Base-by-base conservation (phyloP, 2,113 vertebrate species). In the Phainopepla nitens region DNA sequence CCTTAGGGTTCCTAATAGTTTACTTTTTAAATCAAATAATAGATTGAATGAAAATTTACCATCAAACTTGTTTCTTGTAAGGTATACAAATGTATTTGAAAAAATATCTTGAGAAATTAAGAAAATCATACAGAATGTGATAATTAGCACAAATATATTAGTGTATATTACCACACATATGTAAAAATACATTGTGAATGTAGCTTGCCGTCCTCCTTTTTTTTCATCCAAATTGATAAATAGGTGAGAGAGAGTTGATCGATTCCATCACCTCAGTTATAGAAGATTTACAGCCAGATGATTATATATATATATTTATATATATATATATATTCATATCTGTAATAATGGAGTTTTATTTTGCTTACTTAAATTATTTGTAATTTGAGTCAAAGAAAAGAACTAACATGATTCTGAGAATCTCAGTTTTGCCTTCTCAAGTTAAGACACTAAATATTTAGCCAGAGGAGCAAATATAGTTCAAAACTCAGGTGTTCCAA, bases 281-380 rank as follows among this genome's bases (percentile, higher is more conserved):
- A 28, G 76, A 39, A 39, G 15, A 13, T 36, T 13, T 14, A 25
- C 9, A 58, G 23, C 8, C 17, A 65, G 27, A 42, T 1, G 5
- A 41, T 53, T 27, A 2, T 4, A 44, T 25, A 76, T 11, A 36
- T 39, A 66, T 44, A 60, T 9, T n/a, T 42, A 64, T 13, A 41
- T 12, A 39, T 23, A 41, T 5, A 73, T 12, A n/a, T 47, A 19
- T 47, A 47, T 21, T 41, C 14, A 36, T 13, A 49, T 21, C 7
- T 45, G 19, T 41, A 51, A 49, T 15, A 51, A 8, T 50, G 7
- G 0, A 0, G 1, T n/a, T 77, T 91, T 62, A 60, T 39, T 82
- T 16, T 76, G 6, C 1, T 60, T 44, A 22, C 41, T 72, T 39
- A 68, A 82, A 50, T 50, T 39, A 15, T 66, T 44, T 78, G 7